Base-by-base conservation (phyloP, 2,797 vertebrate genomes). In the Molossus molossus region DNA sequence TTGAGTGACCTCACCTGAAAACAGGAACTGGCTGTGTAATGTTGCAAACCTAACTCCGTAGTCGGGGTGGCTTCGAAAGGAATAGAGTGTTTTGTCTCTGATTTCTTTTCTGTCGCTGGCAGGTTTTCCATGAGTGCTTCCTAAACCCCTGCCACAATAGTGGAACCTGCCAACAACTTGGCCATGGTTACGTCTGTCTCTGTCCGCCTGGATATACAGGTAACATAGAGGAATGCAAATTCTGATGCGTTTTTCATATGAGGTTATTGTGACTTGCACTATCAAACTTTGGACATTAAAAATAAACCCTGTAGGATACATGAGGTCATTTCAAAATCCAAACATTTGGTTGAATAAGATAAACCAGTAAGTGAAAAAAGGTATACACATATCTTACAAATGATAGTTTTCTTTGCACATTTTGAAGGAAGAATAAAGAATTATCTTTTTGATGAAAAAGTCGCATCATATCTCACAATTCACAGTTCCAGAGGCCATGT, bases 91-190 rank as follows among this genome's bases (percentile, higher is more conserved):
- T 86, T 58, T 87, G 25, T 85, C 93, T 95, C 95, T 97, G 64
- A 20, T 83, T 81, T 95, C 2, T 81, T 96, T 97, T 95, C 93
- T 95, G 55, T 76, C 23, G 72, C 20, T 95, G 55, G 50, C 95
- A 99, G 99, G 99, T 99, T 98, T 99, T 99, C 98, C 99, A 99
- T 1, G 99, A 99, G 97, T 99, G 99, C 97, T 99, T 99, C 97
- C 97, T 99, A 97, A 99, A 99, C 96, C 99, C 99, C 0, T 99
- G 99, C 97, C 99, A 99, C 98, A 99, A 99, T 87, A 99, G 99
- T 87, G 99, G 99, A 20, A 99, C 99, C 0, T 99, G 99, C 97
- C 99, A 99, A 97, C 99, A 99, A 85, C 98, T 99, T 58, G 99
- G 99, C 76, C 99, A 98, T 13, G 99, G 99, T 95, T 99, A 99